phyloP scores from a whole-genome alignment of 2,888 invertebrate species.

The Malachius bipustulatus region DNA sequence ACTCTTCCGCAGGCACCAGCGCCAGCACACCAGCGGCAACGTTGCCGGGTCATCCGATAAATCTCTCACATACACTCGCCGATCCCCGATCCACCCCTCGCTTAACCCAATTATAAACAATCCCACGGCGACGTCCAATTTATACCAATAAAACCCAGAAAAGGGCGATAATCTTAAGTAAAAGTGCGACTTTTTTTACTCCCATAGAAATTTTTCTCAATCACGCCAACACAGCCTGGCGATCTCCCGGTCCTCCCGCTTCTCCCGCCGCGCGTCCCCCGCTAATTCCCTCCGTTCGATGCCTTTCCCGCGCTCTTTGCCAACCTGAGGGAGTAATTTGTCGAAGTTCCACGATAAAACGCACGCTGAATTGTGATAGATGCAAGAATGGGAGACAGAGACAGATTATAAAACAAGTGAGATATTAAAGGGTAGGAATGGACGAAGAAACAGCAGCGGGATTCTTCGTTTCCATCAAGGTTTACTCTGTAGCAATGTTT shows the following conservation, averaged over 20 bases:
- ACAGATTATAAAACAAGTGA: conserved; percentile 35
- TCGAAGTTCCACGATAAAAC: conserved; percentile 35
- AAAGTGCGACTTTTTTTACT: conserved; percentile 3
- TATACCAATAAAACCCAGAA: too few species aligned
- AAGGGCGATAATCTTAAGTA: too few species aligned
- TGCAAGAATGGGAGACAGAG: conserved; percentile 35
- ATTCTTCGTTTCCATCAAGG: conserved; percentile 17
- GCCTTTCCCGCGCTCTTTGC: conserved; percentile 12
- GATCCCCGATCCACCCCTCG: too few species aligned
- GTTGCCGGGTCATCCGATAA: too few species aligned
- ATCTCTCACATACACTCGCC: too few species aligned
- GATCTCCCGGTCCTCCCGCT: conserved; percentile 3
- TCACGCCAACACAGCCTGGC: background rate
- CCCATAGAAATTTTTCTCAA: background rate
- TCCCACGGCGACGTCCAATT: too few species aligned
- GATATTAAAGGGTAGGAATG: conserved; percentile 33
- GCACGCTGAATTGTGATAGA: conserved; percentile 38
- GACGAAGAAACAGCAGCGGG: conserved; percentile 12
- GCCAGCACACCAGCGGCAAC: conserved; percentile 12
- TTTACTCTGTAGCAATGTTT: background rate
- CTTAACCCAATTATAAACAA: too few species aligned
- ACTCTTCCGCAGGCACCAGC: conserved; percentile 15
- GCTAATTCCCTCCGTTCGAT: conserved; percentile 12
- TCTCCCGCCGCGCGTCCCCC: conserved; percentile 8
- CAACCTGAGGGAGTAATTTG: conserved; percentile 35